Conservation (phyloP, 2,113 vertebrate species). For the Prochilodus magdalenae region DNA sequence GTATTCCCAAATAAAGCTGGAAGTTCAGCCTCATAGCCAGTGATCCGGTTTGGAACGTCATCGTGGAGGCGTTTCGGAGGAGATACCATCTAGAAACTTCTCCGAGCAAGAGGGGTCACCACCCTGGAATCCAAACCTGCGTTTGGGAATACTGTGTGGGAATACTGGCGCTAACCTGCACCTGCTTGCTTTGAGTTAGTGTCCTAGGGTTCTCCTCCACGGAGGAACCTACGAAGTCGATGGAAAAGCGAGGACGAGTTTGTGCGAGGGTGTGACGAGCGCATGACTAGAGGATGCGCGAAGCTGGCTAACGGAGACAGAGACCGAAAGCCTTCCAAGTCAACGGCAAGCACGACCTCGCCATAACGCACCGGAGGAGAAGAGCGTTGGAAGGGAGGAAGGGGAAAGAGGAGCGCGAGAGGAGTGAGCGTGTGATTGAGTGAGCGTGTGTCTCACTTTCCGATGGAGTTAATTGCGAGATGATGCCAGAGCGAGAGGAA, state of each 20-base stretch:
- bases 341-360: neutral
- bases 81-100: neutral
- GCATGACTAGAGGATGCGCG: constrained; percentile 35
- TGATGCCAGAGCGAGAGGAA: constrained; percentile 37
- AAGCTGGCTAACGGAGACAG: constrained; percentile 31
- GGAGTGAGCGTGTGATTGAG: neutral
- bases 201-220: neutral
- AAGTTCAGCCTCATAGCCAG: too few relatives aligned
- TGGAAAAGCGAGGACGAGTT: neutral
- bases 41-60: too few relatives aligned
- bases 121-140: too few relatives aligned
- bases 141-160: too few relatives aligned
- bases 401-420: neutral
- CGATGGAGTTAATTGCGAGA: constrained; percentile 49
- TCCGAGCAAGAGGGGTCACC: too few relatives aligned
- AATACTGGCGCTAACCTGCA: too few relatives aligned
- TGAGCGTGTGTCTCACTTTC: constrained; percentile 47
- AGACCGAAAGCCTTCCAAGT: constrained; percentile 32
- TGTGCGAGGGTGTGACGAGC: neutral
- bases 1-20: too few relatives aligned
- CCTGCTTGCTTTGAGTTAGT: too few relatives aligned
- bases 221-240: too few relatives aligned
- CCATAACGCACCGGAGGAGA: neutral
- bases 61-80: too few relatives aligned
- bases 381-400: neutral